Conservation (phyloP, 2,888 invertebrate species). For the Xylota segnis region DNA sequence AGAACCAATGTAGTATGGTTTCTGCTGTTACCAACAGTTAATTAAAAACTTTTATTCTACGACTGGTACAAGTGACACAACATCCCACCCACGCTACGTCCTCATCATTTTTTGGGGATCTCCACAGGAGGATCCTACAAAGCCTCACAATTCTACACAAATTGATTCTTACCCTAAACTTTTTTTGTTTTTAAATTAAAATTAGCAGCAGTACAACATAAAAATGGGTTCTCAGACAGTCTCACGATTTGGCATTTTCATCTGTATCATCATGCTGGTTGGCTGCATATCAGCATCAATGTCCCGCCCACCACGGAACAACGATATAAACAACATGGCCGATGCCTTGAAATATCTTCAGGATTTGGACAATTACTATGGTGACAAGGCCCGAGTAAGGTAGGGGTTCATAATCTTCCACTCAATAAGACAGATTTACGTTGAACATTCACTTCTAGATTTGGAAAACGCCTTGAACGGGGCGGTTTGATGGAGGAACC, state of each 20-base stretch:
- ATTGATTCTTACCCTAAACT: neutral
- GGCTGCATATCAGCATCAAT: slow-evolving; percentile 80
- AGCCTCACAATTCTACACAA: neutral
- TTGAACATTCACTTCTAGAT: slow-evolving; percentile 77
- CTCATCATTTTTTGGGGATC: neutral
- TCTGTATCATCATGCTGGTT: slow-evolving; percentile 76
- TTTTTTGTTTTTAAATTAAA: slow-evolving; percentile 17
- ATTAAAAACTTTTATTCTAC: neutral
- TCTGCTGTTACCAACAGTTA: neutral
- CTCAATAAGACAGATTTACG: neutral
- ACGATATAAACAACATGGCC: slow-evolving; percentile 87
- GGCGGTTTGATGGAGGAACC: slow-evolving; percentile 80
- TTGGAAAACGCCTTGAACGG: slow-evolving; percentile 82
- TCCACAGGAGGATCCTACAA: neutral
- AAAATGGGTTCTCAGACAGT: slow-evolving; percentile 67
- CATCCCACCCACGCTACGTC: neutral
- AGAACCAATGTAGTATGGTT: neutral
- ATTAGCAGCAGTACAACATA: slow-evolving; percentile 14
- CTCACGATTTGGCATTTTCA: slow-evolving; percentile 64
- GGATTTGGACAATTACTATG: slow-evolving; percentile 88
- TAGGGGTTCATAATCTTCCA: slow-evolving; percentile 79
- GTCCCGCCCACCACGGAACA: slow-evolving; percentile 84
- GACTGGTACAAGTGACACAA: neutral
- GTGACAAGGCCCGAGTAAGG: slow-evolving; percentile 89
- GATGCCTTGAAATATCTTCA: slow-evolving; percentile 89